Evolutionary conservation across 2,888 invertebrate species (phyloP).

Genomic region (Leptothorax acervorum): DNA sequence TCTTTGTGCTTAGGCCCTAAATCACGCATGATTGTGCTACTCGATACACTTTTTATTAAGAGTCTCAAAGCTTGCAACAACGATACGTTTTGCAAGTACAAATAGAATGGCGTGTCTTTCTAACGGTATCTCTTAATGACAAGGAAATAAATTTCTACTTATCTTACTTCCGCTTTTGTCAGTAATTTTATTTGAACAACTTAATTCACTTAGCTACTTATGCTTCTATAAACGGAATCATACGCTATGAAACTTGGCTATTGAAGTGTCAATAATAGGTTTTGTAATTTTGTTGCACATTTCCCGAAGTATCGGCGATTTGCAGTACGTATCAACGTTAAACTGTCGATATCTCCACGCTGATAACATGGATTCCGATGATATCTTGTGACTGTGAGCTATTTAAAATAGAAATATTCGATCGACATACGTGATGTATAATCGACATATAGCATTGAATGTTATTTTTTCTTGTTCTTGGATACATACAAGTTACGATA

Average conservation of each 20-base stretch:
- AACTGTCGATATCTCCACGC: slow-evolving; percentile 62
- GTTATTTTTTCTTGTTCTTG: slow-evolving; percentile 29
- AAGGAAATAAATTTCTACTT: background rate
- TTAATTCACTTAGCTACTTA: background rate
- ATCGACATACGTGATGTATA: slow-evolving; percentile 12
- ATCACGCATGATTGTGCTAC: background rate
- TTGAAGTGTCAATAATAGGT: slow-evolving; percentile 11
- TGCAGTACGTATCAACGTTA: slow-evolving; percentile 57
- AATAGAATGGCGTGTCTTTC: background rate
- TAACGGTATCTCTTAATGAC: background rate
- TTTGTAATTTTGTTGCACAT: slow-evolving; percentile 27
- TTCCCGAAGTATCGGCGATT: slow-evolving; percentile 21
- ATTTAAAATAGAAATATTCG: slow-evolving; percentile 45
- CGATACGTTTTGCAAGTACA: background rate
- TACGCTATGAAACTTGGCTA: background rate
- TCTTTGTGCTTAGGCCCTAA: no score
- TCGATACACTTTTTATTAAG: background rate
- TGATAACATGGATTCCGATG: slow-evolving; percentile 62
- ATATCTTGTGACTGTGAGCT: slow-evolving; percentile 39
- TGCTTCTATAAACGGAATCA: background rate
- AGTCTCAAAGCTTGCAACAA: background rate
- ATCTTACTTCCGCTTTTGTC: background rate
- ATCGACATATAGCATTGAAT: slow-evolving; percentile 24
- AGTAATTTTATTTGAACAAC: background rate
- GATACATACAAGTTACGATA: slow-evolving; percentile 14